Base-by-base conservation (phyloP, 2,797 vertebrate species). In the Pipistrellus pygmaeus region DNA sequence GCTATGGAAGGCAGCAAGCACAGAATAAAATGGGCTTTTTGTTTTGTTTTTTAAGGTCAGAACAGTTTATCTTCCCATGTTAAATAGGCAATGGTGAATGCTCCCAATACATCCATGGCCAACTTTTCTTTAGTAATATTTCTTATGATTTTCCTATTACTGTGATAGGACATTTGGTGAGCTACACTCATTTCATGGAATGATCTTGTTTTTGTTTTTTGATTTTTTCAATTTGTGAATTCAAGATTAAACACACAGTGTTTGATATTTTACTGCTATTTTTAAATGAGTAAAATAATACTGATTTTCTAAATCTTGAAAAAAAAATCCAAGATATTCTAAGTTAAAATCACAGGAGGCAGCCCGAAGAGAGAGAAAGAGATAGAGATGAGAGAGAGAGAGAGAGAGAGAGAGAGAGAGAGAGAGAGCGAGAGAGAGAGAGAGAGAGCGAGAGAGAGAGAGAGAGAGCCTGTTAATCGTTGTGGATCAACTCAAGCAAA, bases 241-340 rank as follows among this genome's bases (percentile, higher is more conserved):
- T 73, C 44, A 88, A 73, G 27, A 73, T 66, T 83, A 53, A 88
- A 44, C 3, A n/a, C 1, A 57, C 9, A 76, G 1, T 3, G 20
- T 62, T 94, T 93, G 18, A n/a, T 71, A 60, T 69, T 46, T 64
- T 72, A 73, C 27, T 46, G 2, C 14, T 71, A 64, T 81, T 85
- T 91, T 80, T 3, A 69, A 88, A 44, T 27, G 8, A 81, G 62
- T 77, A 53, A 90, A 95, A 21, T 88, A 77, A 80, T 55, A 32
- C 7, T 23, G 8, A 44, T 73, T 14, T 62, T 76, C 3, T 91
- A 60, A 91, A 25, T 77, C n/a, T 48, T 66, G 41, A 25, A 32
- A 66, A 64, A 25, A 64, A 25, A 66, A 25, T 17, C 27, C 15
- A n/a, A 83, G 21, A 32, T 23, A 8, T 48, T 35, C 20, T 48